Percentiles rank a stretch among this genome's conserved stretches.
Conservation (phyloP, 2,888 invertebrate genomes). For the Rhingia campestris region DNA sequence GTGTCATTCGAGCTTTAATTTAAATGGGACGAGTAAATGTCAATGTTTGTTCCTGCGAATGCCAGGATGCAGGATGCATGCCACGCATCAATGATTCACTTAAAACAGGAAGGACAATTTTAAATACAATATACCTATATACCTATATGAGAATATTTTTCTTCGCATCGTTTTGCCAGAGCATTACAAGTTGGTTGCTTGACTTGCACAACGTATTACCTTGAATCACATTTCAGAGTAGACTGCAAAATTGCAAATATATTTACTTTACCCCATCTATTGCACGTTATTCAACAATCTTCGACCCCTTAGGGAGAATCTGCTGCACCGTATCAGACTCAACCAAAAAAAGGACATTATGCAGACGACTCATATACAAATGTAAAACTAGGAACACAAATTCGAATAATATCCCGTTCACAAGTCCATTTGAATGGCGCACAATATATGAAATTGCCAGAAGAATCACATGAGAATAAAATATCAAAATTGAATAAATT, state of each 20-base stretch:
- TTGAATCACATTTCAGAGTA: slow-evolving; percentile 59
- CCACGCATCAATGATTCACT: too few species aligned
- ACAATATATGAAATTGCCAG: slow-evolving; percentile 74
- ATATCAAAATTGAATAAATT: slow-evolving; percentile 75
- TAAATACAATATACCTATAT: too few species aligned
- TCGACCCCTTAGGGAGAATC: slow-evolving; percentile 14
- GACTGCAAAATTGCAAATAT: slow-evolving; percentile 62
- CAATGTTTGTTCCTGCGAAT: not conserved
- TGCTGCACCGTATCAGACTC: slow-evolving; percentile 1
- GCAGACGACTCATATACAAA: slow-evolving; percentile 56
- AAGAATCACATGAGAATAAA: slow-evolving; percentile 73
- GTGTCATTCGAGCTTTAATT: too few species aligned
- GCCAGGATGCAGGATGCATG: too few species aligned
- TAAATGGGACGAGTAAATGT: too few species aligned
- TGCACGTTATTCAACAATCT: slow-evolving; percentile 57
- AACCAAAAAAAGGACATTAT: slow-evolving; percentile 48
- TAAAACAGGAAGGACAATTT: too few species aligned
- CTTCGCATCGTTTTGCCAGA: slow-evolving; percentile 25
- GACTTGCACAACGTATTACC: slow-evolving; percentile 43
- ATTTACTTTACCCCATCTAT: slow-evolving; percentile 68
- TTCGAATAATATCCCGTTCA: slow-evolving; percentile 73
- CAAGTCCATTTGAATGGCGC: slow-evolving; percentile 73
- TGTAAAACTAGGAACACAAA: slow-evolving; percentile 67
- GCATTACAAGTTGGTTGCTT: slow-evolving; percentile 21
- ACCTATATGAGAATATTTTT: not conserved